A percentile compares a stretch with the other conserved stretches of the same genome.
These are phyloP conservation scores for Sinodicranocentrus sp. DNA, from an alignment of 2,888 invertebrate species.

Conservation along the genomic window DNA sequence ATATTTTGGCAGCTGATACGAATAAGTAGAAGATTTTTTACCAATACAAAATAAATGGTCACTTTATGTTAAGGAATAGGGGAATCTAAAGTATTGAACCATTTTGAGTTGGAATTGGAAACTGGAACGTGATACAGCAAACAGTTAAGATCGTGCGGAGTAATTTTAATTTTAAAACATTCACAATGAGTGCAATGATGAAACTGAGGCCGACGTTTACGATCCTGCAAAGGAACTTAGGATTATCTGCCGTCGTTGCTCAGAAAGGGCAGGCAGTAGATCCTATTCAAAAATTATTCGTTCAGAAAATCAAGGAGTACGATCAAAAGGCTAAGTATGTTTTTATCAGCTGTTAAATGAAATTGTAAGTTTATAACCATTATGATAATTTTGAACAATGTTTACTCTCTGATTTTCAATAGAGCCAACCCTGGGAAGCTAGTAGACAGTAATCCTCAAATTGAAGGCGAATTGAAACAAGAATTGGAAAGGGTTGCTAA, in stretches of 20 bases:
- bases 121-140: too few relatives aligned
- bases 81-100: too few relatives aligned
- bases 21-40: too few relatives aligned
- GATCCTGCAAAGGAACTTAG: constrained; percentile 83
- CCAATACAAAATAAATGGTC: too few relatives aligned
- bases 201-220: constrained; percentile 68
- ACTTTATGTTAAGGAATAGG: too few relatives aligned
- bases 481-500: constrained; percentile 90
- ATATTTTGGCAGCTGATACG: too few relatives aligned
- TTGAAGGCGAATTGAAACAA: constrained; percentile 86
- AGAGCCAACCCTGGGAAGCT: constrained; percentile 87
- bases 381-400: too few relatives aligned
- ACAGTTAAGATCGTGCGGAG: too few relatives aligned
- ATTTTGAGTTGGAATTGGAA: too few relatives aligned
- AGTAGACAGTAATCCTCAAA: constrained; percentile 88
- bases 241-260: constrained; percentile 84
- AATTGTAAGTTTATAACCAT: too few relatives aligned
- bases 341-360: too few relatives aligned
- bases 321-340: constrained; percentile 91
- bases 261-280: constrained; percentile 84
- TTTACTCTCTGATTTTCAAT: neutral
- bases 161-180: too few relatives aligned
- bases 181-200: constrained; percentile 74
- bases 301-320: constrained; percentile 95
- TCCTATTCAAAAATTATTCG: constrained; percentile 95